phyloP scores from a whole-genome alignment of 53 echinoderm and acorn worm genomes.

The Holothuria scabra region DNA sequence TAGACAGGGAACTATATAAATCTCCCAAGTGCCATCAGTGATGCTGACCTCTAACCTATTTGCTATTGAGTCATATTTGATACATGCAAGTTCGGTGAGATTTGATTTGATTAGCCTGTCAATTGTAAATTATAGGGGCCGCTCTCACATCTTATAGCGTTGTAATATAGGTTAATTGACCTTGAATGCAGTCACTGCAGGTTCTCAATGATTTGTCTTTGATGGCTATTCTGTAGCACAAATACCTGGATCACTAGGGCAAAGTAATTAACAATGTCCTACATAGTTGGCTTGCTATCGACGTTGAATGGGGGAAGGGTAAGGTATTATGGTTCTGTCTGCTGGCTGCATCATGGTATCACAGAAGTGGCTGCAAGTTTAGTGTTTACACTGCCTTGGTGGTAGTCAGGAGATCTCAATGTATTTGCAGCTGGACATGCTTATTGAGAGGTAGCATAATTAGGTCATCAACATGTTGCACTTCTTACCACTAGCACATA shows the following conservation, averaged over 20 bases:
- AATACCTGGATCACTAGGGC: conserved; percentile 26
- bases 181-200: conserved; percentile 25
- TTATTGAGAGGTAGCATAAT: too few relatives aligned
- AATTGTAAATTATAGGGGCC: conserved; percentile 29
- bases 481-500: too few relatives aligned
- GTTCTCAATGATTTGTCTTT: conserved; percentile 20
- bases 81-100: conserved; percentile 14
- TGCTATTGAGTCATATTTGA: conserved; percentile 40
- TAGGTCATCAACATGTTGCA: too few relatives aligned
- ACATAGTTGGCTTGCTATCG: conserved; percentile 19
- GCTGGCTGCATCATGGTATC: too few relatives aligned
- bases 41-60: conserved; percentile 14
- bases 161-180: conserved; percentile 45
- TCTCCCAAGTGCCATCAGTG: too few relatives aligned
- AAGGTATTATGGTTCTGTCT: conserved; percentile 4
- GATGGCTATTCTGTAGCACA: conserved; percentile 15
- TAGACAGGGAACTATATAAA: too few relatives aligned
- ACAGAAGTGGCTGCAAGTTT: too few relatives aligned
- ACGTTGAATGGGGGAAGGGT: neutral
- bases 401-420: too few relatives aligned
- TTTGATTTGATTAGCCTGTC: conserved; percentile 36
- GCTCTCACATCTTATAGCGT: conserved; percentile 5
- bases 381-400: too few relatives aligned
- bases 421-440: too few relatives aligned
- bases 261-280: conserved; percentile 29